Evolutionary conservation across 23 tunicate genomes (phyloP).

Genomic region (Aplidium turbinatum): DNA sequence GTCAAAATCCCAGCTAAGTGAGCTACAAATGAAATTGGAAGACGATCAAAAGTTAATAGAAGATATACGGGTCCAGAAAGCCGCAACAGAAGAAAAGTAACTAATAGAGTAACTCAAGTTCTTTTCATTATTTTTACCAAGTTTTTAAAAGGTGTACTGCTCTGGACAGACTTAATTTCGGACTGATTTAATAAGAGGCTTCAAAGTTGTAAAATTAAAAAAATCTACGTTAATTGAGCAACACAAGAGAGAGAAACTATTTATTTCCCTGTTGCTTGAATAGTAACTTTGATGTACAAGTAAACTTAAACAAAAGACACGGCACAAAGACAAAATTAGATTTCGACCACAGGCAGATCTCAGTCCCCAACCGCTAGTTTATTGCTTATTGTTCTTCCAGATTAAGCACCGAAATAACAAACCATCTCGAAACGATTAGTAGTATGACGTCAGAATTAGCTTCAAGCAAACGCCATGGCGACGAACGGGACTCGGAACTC

Average conservation of each 20-base stretch:
- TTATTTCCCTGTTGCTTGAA: neutral
- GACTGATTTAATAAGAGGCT: too few relatives aligned
- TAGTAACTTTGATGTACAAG: neutral
- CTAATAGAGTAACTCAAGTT: neutral
- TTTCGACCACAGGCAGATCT: too few relatives aligned
- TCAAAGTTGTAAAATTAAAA: too few relatives aligned
- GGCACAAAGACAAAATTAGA: too few relatives aligned
- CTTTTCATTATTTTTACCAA: neutral
- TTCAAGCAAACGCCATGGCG: neutral
- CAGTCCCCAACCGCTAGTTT: too few relatives aligned
- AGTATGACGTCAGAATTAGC: neutral
- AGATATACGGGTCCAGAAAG: neutral
- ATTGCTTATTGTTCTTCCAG: neutral
- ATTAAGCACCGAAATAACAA: neutral
- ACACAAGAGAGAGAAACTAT: too few relatives aligned
- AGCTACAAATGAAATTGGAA: neutral
- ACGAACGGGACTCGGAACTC: neutral
- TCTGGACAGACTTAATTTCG: too few relatives aligned
- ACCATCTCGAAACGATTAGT: neutral
- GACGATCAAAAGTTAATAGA: neutral
- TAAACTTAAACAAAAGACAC: too few relatives aligned
- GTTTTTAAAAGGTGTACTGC: too few relatives aligned
- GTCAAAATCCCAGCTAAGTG: neutral
- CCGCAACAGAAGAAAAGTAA: constrained; percentile 10
- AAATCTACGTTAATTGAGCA: too few relatives aligned